Percentiles rank a stretch among this genome's conserved stretches.
Conservation (phyloP, 2,888 invertebrate genomes). For the Morinoia aosen region DNA sequence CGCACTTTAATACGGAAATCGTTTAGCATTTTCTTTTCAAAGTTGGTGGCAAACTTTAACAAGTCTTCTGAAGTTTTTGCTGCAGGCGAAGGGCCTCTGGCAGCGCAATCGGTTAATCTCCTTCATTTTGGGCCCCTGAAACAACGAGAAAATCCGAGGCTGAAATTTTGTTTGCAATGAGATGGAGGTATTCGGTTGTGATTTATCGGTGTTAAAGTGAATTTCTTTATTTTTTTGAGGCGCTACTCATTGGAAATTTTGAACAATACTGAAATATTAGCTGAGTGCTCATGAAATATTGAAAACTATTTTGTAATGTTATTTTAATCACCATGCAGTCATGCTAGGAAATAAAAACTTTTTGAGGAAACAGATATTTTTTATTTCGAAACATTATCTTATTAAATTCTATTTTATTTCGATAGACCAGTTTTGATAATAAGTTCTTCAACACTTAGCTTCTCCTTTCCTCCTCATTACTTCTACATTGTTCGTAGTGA, state of each 20-base stretch:
- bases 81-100: neutral
- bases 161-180: neutral
- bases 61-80: neutral
- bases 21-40: slow-evolving; percentile 1
- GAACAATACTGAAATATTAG: neutral
- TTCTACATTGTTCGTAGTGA: no score
- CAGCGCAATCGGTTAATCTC: neutral
- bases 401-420: no score
- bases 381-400: no score
- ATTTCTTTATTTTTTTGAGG: neutral
- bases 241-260: neutral
- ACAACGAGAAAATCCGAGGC: neutral
- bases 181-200: neutral
- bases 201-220: neutral
- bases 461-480: no score
- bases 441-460: no score
- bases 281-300: neutral
- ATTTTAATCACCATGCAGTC: neutral
- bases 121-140: neutral
- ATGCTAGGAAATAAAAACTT: neutral
- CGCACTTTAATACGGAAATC: slow-evolving; percentile 45
- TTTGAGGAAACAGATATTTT: neutral
- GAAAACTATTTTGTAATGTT: neutral
- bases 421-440: no score
- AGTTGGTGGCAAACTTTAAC: slow-evolving; percentile 12